These are phyloP conservation scores for Melanostigma gelatinosum DNA, from an alignment of 2,113 vertebrate genomes.

Conservation along the genomic window DNA sequence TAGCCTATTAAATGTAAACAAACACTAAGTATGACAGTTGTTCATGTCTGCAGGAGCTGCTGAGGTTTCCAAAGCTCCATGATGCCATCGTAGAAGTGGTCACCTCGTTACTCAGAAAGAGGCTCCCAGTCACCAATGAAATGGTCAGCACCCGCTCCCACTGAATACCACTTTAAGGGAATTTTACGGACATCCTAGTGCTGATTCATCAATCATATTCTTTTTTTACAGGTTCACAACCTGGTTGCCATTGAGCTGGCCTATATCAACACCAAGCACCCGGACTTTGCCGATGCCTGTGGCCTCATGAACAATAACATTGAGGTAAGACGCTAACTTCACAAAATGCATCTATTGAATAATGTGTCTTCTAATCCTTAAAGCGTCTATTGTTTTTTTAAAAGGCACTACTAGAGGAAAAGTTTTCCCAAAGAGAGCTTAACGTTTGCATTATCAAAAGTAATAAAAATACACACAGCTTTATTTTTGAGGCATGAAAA, in stretches of 20 bases:
- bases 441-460: too few relatives aligned
- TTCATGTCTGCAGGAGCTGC: slow-evolving; percentile 85
- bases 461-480: neutral
- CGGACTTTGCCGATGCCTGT: slow-evolving; percentile 98
- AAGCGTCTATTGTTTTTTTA: neutral
- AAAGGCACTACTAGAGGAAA: too few relatives aligned
- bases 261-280: slow-evolving; percentile 99
- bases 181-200: neutral
- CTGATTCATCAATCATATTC: neutral
- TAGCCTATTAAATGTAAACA: neutral
- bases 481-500: neutral
- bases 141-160: slow-evolving; percentile 87
- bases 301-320: slow-evolving; percentile 98
- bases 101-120: slow-evolving; percentile 93
- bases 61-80: slow-evolving; percentile 97
- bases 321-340: slow-evolving; percentile 84
- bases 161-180: neutral
- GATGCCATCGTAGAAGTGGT: slow-evolving; percentile 99
- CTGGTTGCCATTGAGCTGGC: slow-evolving; percentile 97
- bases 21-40: neutral
- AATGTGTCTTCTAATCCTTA: neutral
- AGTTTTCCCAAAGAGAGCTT: too few relatives aligned
- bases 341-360: neutral
- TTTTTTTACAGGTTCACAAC: slow-evolving; percentile 91
- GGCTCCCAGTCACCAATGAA: slow-evolving; percentile 97